Percentiles rank a stretch among this genome's conserved stretches.
Evolutionary conservation across 1,140 invertebrate species (phyloP).

Genomic region (Brachionus asplanchnoidis): DNA sequence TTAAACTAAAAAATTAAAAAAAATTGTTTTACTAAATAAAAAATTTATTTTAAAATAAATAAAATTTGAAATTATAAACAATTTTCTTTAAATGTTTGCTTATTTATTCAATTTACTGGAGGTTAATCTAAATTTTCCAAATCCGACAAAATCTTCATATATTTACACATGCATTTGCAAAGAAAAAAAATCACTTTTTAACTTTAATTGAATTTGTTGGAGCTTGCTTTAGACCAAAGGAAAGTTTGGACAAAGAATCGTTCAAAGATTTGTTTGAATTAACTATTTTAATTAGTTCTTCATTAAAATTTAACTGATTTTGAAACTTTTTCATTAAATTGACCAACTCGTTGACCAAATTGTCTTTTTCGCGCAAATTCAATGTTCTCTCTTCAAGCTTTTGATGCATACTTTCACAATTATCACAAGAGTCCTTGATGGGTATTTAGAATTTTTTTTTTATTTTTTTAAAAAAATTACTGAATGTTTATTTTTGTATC

Average conservation of each 20-base stretch:
- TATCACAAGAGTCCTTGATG: background rate
- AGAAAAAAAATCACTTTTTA: background rate
- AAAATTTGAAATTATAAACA: no score
- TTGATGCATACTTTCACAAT: conserved; percentile 17
- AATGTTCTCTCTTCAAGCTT: background rate
- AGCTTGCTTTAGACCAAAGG: background rate
- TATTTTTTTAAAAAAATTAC: conserved; percentile 25
- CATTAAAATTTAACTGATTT: conserved; percentile 17
- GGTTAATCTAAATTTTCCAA: no score
- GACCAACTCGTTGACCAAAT: background rate
- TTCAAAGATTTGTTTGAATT: background rate
- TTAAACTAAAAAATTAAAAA: no score
- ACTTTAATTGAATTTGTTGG: background rate
- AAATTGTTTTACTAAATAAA: no score
- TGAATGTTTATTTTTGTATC: conserved; percentile 45
- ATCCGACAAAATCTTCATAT: no score
- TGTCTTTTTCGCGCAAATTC: conserved; percentile 12
- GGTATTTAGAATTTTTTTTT: background rate
- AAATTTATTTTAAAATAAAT: no score
- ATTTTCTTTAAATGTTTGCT: no score
- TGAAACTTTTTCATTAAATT: conserved; percentile 31
- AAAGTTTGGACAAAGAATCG: background rate
- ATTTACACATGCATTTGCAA: no score
- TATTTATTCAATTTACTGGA: no score
- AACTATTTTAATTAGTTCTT: conserved; percentile 5